These are phyloP conservation scores for Chloroceryle inda DNA, from an alignment of 2,797 vertebrate species.

Conservation along the genomic window DNA sequence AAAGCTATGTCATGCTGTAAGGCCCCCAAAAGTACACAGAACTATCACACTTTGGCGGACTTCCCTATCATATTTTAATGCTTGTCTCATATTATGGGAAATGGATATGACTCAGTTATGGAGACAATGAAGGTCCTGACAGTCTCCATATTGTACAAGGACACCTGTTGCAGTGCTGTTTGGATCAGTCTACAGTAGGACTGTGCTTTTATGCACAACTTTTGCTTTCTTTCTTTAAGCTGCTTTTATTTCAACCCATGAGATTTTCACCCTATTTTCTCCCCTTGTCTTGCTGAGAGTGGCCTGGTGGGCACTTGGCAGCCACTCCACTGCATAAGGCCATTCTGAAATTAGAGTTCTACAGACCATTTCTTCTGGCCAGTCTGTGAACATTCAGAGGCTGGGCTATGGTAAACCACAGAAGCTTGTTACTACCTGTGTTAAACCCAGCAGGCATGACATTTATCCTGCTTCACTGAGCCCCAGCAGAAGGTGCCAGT, in stretches of 20 bases:
- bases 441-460: background rate
- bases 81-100: background rate
- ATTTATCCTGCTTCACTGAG: background rate
- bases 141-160: background rate
- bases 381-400: background rate
- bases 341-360: background rate
- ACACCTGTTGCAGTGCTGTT: background rate
- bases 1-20: background rate
- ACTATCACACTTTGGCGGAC: background rate
- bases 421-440: background rate
- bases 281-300: background rate
- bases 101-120: background rate
- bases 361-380: background rate
- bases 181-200: background rate
- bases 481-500: background rate
- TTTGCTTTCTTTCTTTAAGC: background rate
- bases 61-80: background rate
- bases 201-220: background rate
- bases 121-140: accelerated
- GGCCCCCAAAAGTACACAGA: background rate
- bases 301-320: background rate
- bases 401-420: background rate
- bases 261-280: background rate
- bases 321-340: background rate
- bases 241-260: background rate